Evolutionary conservation across 1,140 invertebrate species (phyloP).

Genomic region (Drosophila sucinea): DNA sequence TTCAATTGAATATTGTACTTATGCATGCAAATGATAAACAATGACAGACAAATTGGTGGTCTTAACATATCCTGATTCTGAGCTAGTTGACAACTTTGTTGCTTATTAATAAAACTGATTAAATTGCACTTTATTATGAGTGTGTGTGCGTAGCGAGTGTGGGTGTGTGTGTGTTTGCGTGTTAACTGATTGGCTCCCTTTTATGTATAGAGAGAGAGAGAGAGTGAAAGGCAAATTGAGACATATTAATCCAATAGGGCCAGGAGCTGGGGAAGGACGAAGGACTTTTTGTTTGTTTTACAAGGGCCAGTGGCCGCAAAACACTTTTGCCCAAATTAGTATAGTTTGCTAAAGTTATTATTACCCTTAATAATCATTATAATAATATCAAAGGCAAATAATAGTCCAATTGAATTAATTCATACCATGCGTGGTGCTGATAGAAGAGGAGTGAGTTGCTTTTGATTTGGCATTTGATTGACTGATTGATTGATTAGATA

Average conservation of each 20-base stretch:
- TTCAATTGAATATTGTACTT: constrained; percentile 14
- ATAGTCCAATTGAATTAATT: constrained; percentile 66
- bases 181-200: constrained; percentile 42
- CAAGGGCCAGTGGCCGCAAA: constrained; percentile 13
- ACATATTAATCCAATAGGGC: constrained; percentile 3
- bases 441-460: constrained; percentile 7
- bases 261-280: no score
- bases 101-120: constrained; percentile 77
- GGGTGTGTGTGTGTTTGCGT: constrained; percentile 13
- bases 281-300: constrained; percentile 20
- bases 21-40: constrained; percentile 43
- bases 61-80: not conserved
- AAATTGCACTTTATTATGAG: constrained; percentile 51
- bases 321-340: constrained; percentile 56
- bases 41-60: constrained; percentile 38
- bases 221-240: not conserved
- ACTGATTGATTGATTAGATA: constrained; percentile 39
- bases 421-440: constrained; percentile 26
- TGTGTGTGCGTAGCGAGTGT: not conserved
- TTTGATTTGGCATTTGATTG: constrained; percentile 43
- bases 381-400: constrained; percentile 52
- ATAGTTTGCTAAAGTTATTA: constrained; percentile 35
- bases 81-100: constrained; percentile 26
- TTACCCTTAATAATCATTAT: constrained; percentile 48
- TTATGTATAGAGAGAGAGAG: not conserved